Conservation (phyloP, 1,140 invertebrate species). For the Ridgeia piscesae region DNA sequence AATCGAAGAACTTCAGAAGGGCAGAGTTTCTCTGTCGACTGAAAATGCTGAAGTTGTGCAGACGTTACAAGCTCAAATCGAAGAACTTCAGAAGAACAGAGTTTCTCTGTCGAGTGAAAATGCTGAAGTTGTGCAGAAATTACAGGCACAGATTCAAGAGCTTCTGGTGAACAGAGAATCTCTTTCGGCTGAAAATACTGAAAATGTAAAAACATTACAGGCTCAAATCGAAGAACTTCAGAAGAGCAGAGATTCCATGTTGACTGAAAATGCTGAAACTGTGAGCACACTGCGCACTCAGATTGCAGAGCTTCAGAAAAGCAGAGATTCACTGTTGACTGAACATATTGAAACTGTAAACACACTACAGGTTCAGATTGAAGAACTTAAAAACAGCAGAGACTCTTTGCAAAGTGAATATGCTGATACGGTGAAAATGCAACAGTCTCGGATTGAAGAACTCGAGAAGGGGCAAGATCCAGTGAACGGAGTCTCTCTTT, state of each 20-base stretch:
- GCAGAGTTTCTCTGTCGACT: background rate
- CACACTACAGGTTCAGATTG: background rate
- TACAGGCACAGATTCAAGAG: background rate
- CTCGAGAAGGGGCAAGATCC: background rate
- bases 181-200: background rate
- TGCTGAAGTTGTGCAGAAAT: background rate
- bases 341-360: background rate
- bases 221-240: background rate
- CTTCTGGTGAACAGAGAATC: background rate
- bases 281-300: background rate
- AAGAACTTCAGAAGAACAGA: background rate
- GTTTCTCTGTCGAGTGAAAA: background rate
- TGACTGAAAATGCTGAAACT: background rate
- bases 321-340: background rate
- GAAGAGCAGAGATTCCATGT: background rate
- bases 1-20: background rate
- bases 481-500: background rate
- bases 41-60: background rate
- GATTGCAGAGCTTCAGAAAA: background rate
- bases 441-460: background rate
- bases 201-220: background rate
- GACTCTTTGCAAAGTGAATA: background rate
- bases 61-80: background rate
- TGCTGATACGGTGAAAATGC: background rate
- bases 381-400: background rate